Evolutionary conservation across 2,113 vertebrate species (phyloP).

Genomic region (Cheilinus undulatus): DNA sequence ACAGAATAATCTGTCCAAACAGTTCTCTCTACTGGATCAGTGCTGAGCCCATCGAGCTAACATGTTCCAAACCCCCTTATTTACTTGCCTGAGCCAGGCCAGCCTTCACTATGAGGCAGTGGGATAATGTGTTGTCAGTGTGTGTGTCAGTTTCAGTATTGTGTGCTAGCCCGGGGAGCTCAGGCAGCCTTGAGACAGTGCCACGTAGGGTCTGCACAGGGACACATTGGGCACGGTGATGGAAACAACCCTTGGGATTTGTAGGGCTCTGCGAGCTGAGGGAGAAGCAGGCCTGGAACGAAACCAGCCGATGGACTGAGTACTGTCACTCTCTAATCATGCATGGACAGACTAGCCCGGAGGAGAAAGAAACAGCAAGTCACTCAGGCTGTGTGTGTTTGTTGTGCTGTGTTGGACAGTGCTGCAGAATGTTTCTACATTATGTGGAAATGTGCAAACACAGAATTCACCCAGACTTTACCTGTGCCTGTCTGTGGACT

Average conservation of each 20-base stretch:
- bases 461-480: conserved; percentile 2
- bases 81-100: conserved; percentile 33
- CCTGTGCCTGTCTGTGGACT: conserved; percentile 14
- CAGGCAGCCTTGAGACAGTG: conserved; percentile 62
- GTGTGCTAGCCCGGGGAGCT: conserved; percentile 40
- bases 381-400: conserved; percentile 41
- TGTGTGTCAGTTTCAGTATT: conserved; percentile 60
- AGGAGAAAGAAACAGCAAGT: conserved; percentile 64
- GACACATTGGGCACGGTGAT: conserved; percentile 64
- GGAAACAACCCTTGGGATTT: conserved; percentile 62
- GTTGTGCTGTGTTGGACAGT: conserved; percentile 1
- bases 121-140: conserved; percentile 57
- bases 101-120: conserved; percentile 42
- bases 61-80: conserved; percentile 22
- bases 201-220: conserved; percentile 53
- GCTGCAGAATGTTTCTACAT: conserved; percentile 29
- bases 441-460: conserved; percentile 20
- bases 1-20: conserved; percentile 35
- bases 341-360: conserved; percentile 71
- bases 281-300: conserved; percentile 57
- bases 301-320: conserved; percentile 71
- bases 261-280: conserved; percentile 58
- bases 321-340: conserved; percentile 78
- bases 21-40: conserved; percentile 29
- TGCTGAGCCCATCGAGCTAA: conserved; percentile 16